phyloP scores from a whole-genome alignment of 2,113 vertebrate genomes.

The Cinclus mexicanus region DNA sequence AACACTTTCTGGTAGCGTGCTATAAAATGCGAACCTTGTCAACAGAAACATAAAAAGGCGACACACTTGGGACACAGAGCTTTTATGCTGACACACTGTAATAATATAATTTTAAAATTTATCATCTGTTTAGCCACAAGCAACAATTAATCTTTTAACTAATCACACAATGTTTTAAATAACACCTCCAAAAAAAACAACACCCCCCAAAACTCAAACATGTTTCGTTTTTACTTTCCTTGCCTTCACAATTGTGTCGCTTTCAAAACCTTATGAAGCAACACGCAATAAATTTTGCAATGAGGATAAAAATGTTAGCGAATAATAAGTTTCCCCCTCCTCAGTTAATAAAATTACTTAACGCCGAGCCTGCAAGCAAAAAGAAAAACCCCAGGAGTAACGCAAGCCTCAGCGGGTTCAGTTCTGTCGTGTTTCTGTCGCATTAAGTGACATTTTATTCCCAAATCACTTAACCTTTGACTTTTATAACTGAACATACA shows the following conservation, averaged over 20 bases:
- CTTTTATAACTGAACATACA: slow-evolving; percentile 70
- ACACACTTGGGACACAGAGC: slow-evolving; percentile 77
- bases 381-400: slow-evolving; percentile 71
- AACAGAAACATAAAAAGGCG: slow-evolving; percentile 78
- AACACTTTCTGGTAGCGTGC: slow-evolving; percentile 81
- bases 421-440: slow-evolving; percentile 68
- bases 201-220: not conserved
- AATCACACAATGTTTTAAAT: slow-evolving; percentile 61
- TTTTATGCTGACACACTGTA: slow-evolving; percentile 76
- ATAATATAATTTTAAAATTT: slow-evolving; percentile 80
- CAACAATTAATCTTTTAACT: slow-evolving; percentile 79
- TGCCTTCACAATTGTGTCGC: not conserved
- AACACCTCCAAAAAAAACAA: slow-evolving; percentile 61
- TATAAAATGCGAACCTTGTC: slow-evolving; percentile 81
- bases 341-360: slow-evolving; percentile 82
- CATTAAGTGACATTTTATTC: slow-evolving; percentile 79
- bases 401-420: slow-evolving; percentile 48
- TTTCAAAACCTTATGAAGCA: slow-evolving; percentile 34
- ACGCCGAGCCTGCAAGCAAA: slow-evolving; percentile 64
- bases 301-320: slow-evolving; percentile 70
- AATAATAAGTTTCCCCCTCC: slow-evolving; percentile 65
- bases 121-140: slow-evolving; percentile 80
- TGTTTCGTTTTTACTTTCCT: slow-evolving; percentile 56
- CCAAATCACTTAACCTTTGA: slow-evolving; percentile 79
- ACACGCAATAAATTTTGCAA: slow-evolving; percentile 72